Conservation (phyloP, 2,113 vertebrate species). For the Girardinichthys multiradiatus region DNA sequence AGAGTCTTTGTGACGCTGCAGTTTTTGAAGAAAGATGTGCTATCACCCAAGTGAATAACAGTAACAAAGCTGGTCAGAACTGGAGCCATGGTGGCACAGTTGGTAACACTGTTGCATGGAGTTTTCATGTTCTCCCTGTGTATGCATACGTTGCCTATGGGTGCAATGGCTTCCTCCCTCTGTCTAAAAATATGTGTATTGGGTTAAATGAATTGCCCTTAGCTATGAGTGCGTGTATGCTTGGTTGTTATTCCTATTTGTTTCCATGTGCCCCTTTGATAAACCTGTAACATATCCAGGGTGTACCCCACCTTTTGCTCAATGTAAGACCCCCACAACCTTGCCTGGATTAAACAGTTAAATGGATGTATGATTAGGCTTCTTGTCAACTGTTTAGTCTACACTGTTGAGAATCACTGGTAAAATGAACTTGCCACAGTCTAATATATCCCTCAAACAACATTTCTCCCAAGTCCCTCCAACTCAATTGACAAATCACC, state of each 20-base stretch:
- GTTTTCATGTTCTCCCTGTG: too few relatives aligned
- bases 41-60: too few relatives aligned
- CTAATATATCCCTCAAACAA: too few relatives aligned
- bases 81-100: too few relatives aligned
- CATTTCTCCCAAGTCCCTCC: too few relatives aligned
- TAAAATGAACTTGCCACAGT: not conserved
- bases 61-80: too few relatives aligned
- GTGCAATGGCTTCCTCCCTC: not conserved
- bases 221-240: too few relatives aligned
- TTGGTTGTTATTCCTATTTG: too few relatives aligned
- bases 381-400: too few relatives aligned
- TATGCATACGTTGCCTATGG: not conserved
- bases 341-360: not conserved
- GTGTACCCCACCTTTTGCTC: not conserved
- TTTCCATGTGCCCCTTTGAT: not conserved
- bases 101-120: not conserved
- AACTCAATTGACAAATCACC: too few relatives aligned
- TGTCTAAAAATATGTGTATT: not conserved
- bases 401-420: not conserved
- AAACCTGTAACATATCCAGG: not conserved
- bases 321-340: not conserved
- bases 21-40: too few relatives aligned
- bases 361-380: not conserved
- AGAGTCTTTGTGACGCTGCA: too few relatives aligned
- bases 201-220: not conserved